Conservation (phyloP, 2,888 invertebrate genomes). For the Lacanobia oleracea region DNA sequence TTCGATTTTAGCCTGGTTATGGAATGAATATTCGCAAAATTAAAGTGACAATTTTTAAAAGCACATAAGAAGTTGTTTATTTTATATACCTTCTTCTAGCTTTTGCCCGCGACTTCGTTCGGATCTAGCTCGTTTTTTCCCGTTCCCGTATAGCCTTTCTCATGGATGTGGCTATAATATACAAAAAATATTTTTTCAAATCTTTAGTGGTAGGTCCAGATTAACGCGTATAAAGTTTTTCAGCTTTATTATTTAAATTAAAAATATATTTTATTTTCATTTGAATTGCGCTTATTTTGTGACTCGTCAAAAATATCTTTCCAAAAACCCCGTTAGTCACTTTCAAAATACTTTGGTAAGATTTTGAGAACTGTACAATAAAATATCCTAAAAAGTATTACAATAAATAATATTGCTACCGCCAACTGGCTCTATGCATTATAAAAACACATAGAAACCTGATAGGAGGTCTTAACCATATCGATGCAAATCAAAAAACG, state of each 20-base stretch:
- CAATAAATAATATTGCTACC: background rate
- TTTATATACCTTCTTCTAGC: too few relatives aligned
- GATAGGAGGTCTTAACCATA: constrained; percentile 8
- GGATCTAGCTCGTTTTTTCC: too few relatives aligned
- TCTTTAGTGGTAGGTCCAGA: too few relatives aligned
- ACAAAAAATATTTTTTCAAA: too few relatives aligned
- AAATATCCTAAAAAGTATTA: background rate
- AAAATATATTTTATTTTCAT: too few relatives aligned
- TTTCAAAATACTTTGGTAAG: background rate
- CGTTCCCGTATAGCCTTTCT: too few relatives aligned
- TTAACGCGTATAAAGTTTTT: too few relatives aligned
- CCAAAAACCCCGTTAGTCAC: background rate
- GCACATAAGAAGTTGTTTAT: too few relatives aligned
- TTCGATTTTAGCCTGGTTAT: background rate
- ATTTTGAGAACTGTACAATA: background rate
- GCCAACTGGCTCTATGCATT: background rate
- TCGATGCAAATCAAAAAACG: constrained; percentile 40
- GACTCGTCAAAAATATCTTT: background rate
- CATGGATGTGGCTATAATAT: too few relatives aligned
- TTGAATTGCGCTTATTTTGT: background rate
- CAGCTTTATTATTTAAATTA: too few relatives aligned
- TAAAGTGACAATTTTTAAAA: background rate
- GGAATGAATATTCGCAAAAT: background rate
- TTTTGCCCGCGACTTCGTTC: too few relatives aligned
- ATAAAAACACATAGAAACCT: constrained; percentile 5